Evolutionary conservation across 2,888 invertebrate genomes (phyloP).

Genomic region (Atrina japonica): DNA sequence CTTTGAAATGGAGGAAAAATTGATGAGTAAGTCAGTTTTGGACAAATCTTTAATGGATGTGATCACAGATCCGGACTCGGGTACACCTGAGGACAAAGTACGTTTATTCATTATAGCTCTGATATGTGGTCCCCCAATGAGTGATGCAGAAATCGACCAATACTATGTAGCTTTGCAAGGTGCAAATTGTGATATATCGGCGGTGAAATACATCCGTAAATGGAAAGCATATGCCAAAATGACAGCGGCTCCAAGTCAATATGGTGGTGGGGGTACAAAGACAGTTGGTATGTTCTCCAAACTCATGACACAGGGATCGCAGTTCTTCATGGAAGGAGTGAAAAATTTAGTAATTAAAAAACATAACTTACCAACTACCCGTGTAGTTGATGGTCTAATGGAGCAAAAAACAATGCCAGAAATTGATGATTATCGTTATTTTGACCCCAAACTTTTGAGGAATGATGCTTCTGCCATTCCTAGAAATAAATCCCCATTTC

Average conservation of each 20-base stretch:
- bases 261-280: conserved; percentile 91
- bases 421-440: conserved; percentile 93
- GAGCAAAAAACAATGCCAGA: conserved; percentile 89
- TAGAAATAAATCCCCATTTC: conserved; percentile 77
- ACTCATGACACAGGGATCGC: conserved; percentile 95
- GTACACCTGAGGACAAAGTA: conserved; percentile 94
- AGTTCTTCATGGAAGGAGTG: conserved; percentile 99
- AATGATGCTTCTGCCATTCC: conserved; percentile 77
- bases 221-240: conserved; percentile 95
- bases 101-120: conserved; percentile 93
- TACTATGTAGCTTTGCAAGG: conserved; percentile 89
- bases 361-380: conserved; percentile 97
- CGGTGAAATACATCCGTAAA: conserved; percentile 93
- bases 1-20: conserved; percentile 98
- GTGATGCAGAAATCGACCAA: conserved; percentile 91
- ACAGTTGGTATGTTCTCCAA: conserved; percentile 99
- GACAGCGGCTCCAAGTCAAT: conserved; percentile 87
- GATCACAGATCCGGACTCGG: conserved; percentile 91
- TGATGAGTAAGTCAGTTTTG: conserved; percentile 86
- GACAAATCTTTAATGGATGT: conserved; percentile 94
- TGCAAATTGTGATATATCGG: conserved; percentile 92
- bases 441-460: conserved; percentile 97
- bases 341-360: conserved; percentile 99
- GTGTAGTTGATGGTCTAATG: conserved; percentile 94
- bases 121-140: conserved; percentile 90